Base-by-base conservation (phyloP, 2,888 invertebrate species). In the Drosophila testacea region DNA sequence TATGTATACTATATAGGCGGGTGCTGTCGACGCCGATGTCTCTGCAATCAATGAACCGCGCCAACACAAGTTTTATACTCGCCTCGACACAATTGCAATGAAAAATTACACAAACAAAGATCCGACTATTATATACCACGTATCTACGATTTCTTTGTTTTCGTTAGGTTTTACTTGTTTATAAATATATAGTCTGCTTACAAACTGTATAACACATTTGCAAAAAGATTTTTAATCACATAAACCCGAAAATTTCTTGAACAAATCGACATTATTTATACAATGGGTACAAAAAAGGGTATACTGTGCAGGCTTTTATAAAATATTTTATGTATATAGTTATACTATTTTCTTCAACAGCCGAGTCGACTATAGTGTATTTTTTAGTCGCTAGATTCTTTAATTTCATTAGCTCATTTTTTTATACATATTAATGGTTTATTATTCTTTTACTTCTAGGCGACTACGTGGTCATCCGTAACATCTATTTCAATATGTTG, bases 41-140 rank as follows among this genome's bases (percentile, higher is more conserved):
- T 73, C 81, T 75, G 83, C 86, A 73, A 86, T 75, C 81, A 88
- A 66, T 83, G 85, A 85, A 83, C 81, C 77, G 70, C 57, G 64
- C 63, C 54, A 72, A 44, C 55, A 64, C 75, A 79, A 74, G 65
- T 74, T 74, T 65, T 41, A 38, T 32, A 54, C 48, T 50, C 38
- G 55, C 39, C 54, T 42, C 39, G 34, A 4, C 55, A 63, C 48
- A 55, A 57, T 59, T 59, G 57, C 39, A 50, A 51, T 57, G 54
- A 47, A 59, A 65, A 42, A 6, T 10, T 22, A 9, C 28, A 13
- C 27, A 9, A 47, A 10, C 6, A 13, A 27, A 46, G 44, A 54
- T n/a, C 9, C 41, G 47, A 48, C 59, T 39, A 4, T 22, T 0
- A 38, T 11, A 57, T 47, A 57, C 57, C 47, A 44, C 34, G 44